Evolutionary conservation across 2,113 vertebrate genomes (phyloP).

Genomic region (Takifugu bimaculatus): DNA sequence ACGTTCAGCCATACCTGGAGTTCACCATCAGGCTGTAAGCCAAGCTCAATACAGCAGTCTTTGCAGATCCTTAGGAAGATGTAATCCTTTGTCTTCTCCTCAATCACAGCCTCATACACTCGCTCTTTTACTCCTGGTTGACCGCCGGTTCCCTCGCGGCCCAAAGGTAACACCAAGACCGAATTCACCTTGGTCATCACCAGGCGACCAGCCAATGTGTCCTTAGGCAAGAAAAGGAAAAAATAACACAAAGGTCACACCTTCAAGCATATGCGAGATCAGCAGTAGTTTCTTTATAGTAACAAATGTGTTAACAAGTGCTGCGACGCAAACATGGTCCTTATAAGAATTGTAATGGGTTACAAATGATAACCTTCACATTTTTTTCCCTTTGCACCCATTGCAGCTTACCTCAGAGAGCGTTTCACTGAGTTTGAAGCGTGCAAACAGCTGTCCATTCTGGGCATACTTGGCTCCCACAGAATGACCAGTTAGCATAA

Average conservation of each 20-base stretch:
- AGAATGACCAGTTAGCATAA: constrained; percentile 97
- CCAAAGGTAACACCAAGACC: constrained; percentile 90
- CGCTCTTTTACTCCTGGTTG: constrained; percentile 92
- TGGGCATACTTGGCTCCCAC: constrained; percentile 98
- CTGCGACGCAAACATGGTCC: too few species aligned
- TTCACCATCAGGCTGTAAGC: constrained; percentile 87
- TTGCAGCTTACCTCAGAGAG: constrained; percentile 81
- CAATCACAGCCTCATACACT: constrained; percentile 94
- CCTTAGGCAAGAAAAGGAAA: constrained; percentile 48
- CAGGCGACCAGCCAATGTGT: constrained; percentile 93
- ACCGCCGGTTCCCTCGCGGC: constrained; percentile 77
- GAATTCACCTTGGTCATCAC: constrained; percentile 99
- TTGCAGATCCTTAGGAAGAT: constrained; percentile 97
- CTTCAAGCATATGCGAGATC: neutral
- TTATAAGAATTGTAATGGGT: too few species aligned
- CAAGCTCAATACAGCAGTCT: constrained; percentile 92
- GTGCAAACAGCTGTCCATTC: constrained; percentile 95
- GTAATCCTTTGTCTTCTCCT: constrained; percentile 99
- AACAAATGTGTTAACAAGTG: too few species aligned
- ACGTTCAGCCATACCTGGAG: constrained; percentile 79
- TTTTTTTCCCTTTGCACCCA: too few species aligned
- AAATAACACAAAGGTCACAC: neutral
- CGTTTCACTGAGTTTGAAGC: constrained; percentile 96
- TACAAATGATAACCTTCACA: too few species aligned
- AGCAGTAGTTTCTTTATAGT: neutral